Evolutionary conservation across 2,888 invertebrate species (phyloP), one percentile per base, ranked within the genome.

Genomic region (Hirtodrosophila trivittata): DNA sequence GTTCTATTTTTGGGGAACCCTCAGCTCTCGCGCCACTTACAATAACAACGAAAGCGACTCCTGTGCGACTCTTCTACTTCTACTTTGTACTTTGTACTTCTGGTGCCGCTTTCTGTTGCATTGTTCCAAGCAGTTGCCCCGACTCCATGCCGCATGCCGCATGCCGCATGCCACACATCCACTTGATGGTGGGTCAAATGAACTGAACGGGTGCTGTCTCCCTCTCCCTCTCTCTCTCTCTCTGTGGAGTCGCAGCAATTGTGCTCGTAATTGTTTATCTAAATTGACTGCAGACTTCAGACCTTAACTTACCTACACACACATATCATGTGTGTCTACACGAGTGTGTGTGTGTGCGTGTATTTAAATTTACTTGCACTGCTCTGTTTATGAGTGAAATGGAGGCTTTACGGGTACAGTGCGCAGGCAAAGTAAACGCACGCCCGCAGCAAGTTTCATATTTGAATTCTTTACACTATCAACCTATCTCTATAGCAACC

Each of bases 211-310:
- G 32, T 73, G 65, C 50, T 57, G 13, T 30, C 4, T 38, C 25
- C 28, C 50, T 18, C 35, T 25, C 7, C 18, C 38, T 10, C 42
- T 21, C 25, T 43, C 49, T 47, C 52, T 21, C 18, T 30, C 13
- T 12, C 32, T n/a, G 35, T 26, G 14, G 10, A 45, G 30, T 33
- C 38, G 43, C 65, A 64, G 75, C 69, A 80, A 78, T 83, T 83
- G 65, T 60, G 74, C 78, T 54, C 84, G 84, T 84, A 83, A 78
- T 80, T 78, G 78, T 83, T 84, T 83, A 78, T 78, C 77, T 78
- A 78, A 77, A 77, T 77, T 77, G 76, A 77, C 76, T 77, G 80
- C 76, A 80, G 77, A 76, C 83, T 80, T 59, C 47, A 67, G 52
- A 52, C 52, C 46, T 54, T 25, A 68, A 43, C 13, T 25, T 10